Evolutionary conservation across 2,888 invertebrate genomes (phyloP).

Genomic region (Thymelicus acteon): DNA sequence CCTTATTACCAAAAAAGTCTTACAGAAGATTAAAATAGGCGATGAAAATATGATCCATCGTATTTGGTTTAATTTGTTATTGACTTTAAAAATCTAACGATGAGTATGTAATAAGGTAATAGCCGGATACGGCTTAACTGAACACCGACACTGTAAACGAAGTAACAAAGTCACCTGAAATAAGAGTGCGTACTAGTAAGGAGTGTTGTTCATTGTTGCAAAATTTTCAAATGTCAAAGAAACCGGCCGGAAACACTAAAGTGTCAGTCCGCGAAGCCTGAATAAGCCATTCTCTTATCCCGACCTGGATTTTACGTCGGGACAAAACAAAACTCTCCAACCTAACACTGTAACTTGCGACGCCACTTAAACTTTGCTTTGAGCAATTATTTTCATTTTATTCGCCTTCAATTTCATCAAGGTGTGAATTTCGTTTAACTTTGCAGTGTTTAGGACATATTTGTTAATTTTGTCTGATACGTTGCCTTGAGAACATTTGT

Average conservation of each 20-base stretch:
- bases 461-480: not conserved
- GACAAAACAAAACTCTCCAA: conserved; percentile 20
- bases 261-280: conserved; percentile 26
- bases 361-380: conserved; percentile 28
- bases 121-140: too few species aligned
- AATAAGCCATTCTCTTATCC: conserved; percentile 29
- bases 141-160: too few species aligned
- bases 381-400: conserved; percentile 30
- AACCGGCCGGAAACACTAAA: conserved; percentile 21
- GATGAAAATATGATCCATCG: too few species aligned
- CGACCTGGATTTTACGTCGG: conserved; percentile 32
- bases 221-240: conserved; percentile 19
- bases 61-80: too few species aligned
- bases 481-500: not conserved
- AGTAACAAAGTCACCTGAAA: not conserved
- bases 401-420: conserved; percentile 23
- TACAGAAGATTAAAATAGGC: too few species aligned
- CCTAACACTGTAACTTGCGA: conserved; percentile 27
- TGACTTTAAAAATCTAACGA: too few species aligned
- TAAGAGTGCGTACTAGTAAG: conserved; percentile 1
- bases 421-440: conserved; percentile 3
- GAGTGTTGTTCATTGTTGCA: conserved; percentile 5
- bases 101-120: too few species aligned
- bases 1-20: too few species aligned
- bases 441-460: not conserved